Evolutionary conservation across 2,888 invertebrate species (phyloP), one percentile per base, ranked within the genome.

Genomic region (Zygothrica quintamaculata): DNA sequence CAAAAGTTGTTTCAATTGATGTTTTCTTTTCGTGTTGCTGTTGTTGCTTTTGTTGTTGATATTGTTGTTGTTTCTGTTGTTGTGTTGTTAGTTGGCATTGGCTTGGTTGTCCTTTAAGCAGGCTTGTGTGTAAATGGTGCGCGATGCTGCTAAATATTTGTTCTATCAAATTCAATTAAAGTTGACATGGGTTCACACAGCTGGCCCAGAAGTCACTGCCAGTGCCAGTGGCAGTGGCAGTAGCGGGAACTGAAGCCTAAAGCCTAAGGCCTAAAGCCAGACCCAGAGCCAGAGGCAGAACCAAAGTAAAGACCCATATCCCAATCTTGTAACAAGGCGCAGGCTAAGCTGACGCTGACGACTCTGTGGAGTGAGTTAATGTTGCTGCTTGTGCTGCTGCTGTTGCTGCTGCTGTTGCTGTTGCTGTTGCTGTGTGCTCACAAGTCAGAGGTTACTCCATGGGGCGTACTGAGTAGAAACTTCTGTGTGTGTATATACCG

Each of bases 101-200:
- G n/a, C n/a, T 5, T 22, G 18, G 18, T 46, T 55, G 47, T 44
- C 43, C 29, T 6, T 37, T 12, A 42, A 74, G 69, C 62, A 46
- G 46, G 46, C 69, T 58, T 62, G 64, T 58, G 82, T 84, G 78
- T 66, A 84, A 79, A 79, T 78, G 82, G 64, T 52, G 72, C 78
- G 68, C 73, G 61, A 70, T 68, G 64, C 59, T 66, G 79, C 80
- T 84, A 85, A 80, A 80, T 80, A 85, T 80, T 86, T 86, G 79
- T 80, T 80, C 79, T 76, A 80, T 80, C 86, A 80, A 86, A 80
- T 80, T 80, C 86, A 80, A 80, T 80, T 80, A 85, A 85, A 86
- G 76, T 86, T 80, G 80, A 80, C 86, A 80, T 85, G 80, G 80
- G 80, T 80, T 79, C 80, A 65, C 80, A 78, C 80, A 78, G 78